Percentiles rank a stretch among this genome's conserved stretches.
Conservation (phyloP, 2,797 vertebrate species). For the Garrulus glandarius region DNA sequence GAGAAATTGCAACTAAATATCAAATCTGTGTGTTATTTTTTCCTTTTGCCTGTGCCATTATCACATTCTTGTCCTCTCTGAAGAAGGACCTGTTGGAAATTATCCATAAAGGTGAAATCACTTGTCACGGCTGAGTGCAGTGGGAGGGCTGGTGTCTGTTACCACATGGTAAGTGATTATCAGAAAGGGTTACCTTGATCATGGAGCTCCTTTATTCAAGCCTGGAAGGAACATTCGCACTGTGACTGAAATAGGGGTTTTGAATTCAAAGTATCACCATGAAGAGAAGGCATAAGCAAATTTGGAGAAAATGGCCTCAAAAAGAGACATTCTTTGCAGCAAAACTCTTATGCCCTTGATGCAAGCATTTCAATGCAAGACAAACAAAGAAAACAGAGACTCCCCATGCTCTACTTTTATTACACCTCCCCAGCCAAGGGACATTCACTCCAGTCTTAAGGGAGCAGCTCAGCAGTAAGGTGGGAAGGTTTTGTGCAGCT, state of each 20-base stretch:
- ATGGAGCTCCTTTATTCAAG: not conserved
- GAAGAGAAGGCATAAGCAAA: not conserved
- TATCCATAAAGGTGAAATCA: not conserved
- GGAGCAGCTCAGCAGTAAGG: not conserved
- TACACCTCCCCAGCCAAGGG: not conserved
- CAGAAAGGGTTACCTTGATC: not conserved
- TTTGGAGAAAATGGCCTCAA: not conserved
- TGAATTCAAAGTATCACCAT: not conserved
- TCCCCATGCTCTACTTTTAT: not conserved
- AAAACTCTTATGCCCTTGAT: not conserved
- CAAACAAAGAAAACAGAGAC: not conserved
- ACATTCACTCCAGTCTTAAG: not conserved
- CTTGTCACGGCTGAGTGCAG: not conserved
- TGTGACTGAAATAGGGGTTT: not conserved
- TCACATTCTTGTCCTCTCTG: not conserved
- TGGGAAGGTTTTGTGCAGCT: not conserved
- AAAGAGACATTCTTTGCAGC: not conserved
- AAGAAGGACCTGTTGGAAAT: not conserved
- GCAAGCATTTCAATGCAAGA: not conserved
- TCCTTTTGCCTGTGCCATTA: not conserved
- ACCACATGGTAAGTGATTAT: not conserved
- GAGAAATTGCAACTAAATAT: not conserved
- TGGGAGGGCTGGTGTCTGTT: not conserved
- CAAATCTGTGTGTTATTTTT: not conserved
- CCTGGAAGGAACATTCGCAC: not conserved